Base-by-base conservation (phyloP, 2,113 vertebrate species). In the Hoplias malabaricus region DNA sequence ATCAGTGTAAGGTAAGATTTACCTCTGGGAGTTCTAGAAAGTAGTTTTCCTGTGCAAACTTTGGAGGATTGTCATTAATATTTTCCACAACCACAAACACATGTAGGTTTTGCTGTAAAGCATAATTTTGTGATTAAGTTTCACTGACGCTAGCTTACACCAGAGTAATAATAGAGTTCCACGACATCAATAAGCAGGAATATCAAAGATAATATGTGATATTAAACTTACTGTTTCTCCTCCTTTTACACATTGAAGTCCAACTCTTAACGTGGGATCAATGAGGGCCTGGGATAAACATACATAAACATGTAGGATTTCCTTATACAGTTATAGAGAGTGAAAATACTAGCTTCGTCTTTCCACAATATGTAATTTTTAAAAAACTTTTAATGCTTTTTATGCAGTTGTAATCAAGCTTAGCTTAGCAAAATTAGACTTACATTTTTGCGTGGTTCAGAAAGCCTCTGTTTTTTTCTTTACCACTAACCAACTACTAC, bases 31-130 rank as follows among this genome's bases (percentile, higher is more conserved):
- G 34, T 1, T 0, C 0, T 1, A 77, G 0, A 0, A 0, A 0
- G 61, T 87, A 89, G 1, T 0, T 0, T 2, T 5, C 53, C 2
- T 67, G 0, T 0, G 0, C 16, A 80, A 94, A 94, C 2, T 7
- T 0, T 0, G 92, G 91, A 19, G 1, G 0, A n/a, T 91, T 88
- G 31, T 94, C 93, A 11, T 94, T 93, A 21, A 82, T 0, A 50
- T 92, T 80, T 6, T 2, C 0, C 11, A 89, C 21, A 4, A 56
- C 0, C 1, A 92, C 62, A 21, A 13, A 0, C 3, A 90, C 0
- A 0, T 0, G 0, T 0, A 0, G 0, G 0, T 0, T 2, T 0
- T 2, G 0, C 91, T 93, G 71, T 19, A 88, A 84, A 50, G 53
- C 59, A 46, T 12, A 27, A 61, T 13, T 25, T 27, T 10, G 25